These are phyloP conservation scores for Mongoloraphidia duomilia DNA, from an alignment of 2,888 invertebrate genomes.

Conservation along the genomic window DNA sequence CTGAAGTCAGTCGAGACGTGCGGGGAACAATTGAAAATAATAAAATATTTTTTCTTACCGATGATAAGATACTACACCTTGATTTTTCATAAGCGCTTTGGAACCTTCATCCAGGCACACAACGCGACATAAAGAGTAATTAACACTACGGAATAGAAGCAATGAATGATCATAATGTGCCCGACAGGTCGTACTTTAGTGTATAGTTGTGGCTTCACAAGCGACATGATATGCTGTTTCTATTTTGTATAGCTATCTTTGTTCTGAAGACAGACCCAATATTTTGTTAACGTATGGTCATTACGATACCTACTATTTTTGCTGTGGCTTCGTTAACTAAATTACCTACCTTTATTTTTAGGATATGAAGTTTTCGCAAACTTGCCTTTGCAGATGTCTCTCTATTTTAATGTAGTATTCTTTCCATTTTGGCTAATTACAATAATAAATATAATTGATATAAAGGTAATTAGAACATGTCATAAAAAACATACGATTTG, in stretches of 20 bases:
- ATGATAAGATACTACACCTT: no score
- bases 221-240: no score
- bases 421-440: constrained; percentile 58
- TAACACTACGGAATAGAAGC: no score
- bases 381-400: constrained; percentile 65
- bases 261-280: neutral
- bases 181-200: no score
- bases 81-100: no score
- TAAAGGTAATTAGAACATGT: constrained; percentile 42
- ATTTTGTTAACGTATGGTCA: neutral
- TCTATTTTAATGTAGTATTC: constrained; percentile 69
- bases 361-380: constrained; percentile 44
- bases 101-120: no score
- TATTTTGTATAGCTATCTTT: no score
- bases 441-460: constrained; percentile 41
- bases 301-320: neutral
- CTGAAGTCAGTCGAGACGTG: neutral
- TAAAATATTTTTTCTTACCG: neutral
- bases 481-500: constrained; percentile 1
- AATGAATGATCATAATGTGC: no score
- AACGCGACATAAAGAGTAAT: no score
- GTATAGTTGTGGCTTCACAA: no score
- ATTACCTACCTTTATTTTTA: constrained; percentile 21
- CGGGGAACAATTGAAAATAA: neutral
- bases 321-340: neutral